phyloP scores from a whole-genome alignment of 2,888 invertebrate species.

The Polymixis lichenea region DNA sequence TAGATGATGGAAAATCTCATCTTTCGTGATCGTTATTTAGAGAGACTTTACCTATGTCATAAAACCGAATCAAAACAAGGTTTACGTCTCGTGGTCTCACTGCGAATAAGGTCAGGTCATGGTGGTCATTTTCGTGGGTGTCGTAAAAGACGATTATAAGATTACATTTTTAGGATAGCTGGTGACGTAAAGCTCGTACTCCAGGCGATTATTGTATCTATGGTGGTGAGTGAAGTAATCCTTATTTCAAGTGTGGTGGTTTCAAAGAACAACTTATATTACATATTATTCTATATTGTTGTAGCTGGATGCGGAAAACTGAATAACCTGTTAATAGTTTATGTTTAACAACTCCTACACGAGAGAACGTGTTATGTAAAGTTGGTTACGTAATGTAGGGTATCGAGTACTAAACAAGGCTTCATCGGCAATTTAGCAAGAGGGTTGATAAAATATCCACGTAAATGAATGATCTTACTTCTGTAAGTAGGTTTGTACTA shows the following conservation, averaged over 20 bases:
- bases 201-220: neutral
- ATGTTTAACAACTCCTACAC: slow-evolving; percentile 28
- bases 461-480: too few species aligned
- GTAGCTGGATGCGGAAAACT: slow-evolving; percentile 17
- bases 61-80: slow-evolving; percentile 48
- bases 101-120: slow-evolving; percentile 33
- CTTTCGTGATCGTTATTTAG: slow-evolving; percentile 7
- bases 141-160: slow-evolving; percentile 52
- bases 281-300: slow-evolving; percentile 19
- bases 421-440: slow-evolving; percentile 5
- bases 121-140: slow-evolving; percentile 43
- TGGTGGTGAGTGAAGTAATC: neutral
- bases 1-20: slow-evolving; percentile 18
- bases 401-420: slow-evolving; percentile 20
- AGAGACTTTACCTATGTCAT: slow-evolving; percentile 11
- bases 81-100: slow-evolving; percentile 29
- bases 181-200: slow-evolving; percentile 17
- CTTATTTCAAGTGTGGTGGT: neutral
- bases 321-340: slow-evolving; percentile 22
- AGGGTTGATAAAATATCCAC: neutral
- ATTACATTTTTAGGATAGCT: slow-evolving; percentile 41
- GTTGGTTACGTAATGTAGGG: slow-evolving; percentile 5
- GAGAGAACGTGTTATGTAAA: slow-evolving; percentile 24
- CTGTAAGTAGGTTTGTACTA: too few species aligned
- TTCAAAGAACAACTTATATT: neutral